Percentiles rank a stretch among this genome's conserved stretches.
phyloP scores from a whole-genome alignment of 2,113 vertebrate species.

The Sylvietta virens region DNA sequence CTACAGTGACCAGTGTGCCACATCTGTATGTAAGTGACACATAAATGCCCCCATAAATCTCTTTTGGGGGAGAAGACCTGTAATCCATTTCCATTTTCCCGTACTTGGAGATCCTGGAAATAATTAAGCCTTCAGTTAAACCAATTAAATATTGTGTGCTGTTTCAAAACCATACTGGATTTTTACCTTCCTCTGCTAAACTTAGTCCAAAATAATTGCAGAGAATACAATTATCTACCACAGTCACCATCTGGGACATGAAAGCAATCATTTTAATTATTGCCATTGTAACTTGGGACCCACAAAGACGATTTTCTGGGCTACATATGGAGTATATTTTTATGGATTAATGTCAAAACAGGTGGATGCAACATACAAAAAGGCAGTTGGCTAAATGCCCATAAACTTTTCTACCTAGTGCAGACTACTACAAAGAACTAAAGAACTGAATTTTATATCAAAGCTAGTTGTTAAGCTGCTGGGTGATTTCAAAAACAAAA shows the following conservation, averaged over 20 bases:
- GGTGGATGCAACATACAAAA: neutral
- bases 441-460: neutral
- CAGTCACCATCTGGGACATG: constrained; percentile 42
- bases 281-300: constrained; percentile 17
- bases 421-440: neutral
- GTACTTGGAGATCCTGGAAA: neutral
- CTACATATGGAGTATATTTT: constrained; percentile 15
- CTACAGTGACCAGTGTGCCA: neutral
- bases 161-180: neutral
- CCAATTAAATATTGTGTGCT: neutral
- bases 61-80: rapidly evolving
- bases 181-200: constrained; percentile 16
- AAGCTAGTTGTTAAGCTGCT: neutral
- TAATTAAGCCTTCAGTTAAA: neutral
- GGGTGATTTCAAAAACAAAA: neutral
- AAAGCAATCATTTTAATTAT: constrained; percentile 56
- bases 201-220: constrained; percentile 48
- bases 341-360: constrained; percentile 6
- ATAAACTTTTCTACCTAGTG: neutral
- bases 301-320: neutral
- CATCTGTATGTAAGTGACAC: neutral
- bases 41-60: neutral
- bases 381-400: neutral
- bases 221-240: constrained; percentile 20
- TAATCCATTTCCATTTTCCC: neutral